Evolutionary conservation across 2,888 invertebrate species (phyloP), one percentile per base, ranked within the genome.

Genomic region (Alcis repandata): DNA sequence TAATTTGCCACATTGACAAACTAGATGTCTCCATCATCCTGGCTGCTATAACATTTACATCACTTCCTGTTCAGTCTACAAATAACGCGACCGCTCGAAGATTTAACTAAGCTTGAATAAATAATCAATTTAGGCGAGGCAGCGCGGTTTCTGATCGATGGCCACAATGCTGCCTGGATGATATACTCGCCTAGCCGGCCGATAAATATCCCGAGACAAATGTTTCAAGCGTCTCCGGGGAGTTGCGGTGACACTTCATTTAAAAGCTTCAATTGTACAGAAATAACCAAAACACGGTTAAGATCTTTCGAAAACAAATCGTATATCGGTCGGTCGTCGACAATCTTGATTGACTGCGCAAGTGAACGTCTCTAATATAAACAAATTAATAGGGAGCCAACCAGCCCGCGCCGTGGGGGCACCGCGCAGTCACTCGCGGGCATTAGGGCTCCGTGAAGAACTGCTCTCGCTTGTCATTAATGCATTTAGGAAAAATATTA

Each of bases 171-270:
- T 85, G 86, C 85, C 88, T 85, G 92, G 89, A 91, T 92, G 92
- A 92, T 92, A 90, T 87, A 92, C 87, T 85, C 89, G 84, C 83
- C 91, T 86, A 87, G 88, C 86, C 84, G 85, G 79, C 80, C 91
- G 89, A 92, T 93, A 92, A 92, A 93, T 93, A 93, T 91, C 87
- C 90, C 84, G 83, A 91, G 92, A 93, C 92, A 92, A 93, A 93
- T 92, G 92, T 88, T 90, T 85, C 83, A 57, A 87, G 83, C 90
- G 90, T 91, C 92, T 90, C 91, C 84, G 76, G 90, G 87, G 92
- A 91, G 89, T 84, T 88, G 91, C 91, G 91, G 91, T 89, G 92
- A 91, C 92, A 93, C 92, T 92, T 90, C 89, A 93, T 93, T 92
- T 93, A 91, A 92, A 91, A 91, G 92, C 92, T 87, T 90, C 92